phyloP scores from a whole-genome alignment of 1,140 invertebrate genomes.

The Cotesia typhae region DNA sequence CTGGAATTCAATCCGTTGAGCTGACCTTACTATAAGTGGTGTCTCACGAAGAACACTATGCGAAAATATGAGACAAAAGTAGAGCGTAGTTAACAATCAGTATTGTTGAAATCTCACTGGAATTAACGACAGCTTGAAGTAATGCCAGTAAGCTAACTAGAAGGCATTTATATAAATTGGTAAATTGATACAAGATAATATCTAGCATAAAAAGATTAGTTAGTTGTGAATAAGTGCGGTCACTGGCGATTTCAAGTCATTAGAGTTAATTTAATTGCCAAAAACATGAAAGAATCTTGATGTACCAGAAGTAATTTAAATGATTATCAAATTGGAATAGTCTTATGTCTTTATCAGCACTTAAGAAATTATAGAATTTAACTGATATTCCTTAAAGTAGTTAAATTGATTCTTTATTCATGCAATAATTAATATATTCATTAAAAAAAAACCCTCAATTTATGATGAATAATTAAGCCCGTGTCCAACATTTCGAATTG shows the following conservation, averaged over 20 bases:
- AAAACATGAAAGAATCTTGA: too few species aligned
- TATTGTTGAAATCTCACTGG: conserved; percentile 23
- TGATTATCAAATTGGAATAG: too few species aligned
- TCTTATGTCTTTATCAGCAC: too few species aligned
- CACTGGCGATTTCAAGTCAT: background rate
- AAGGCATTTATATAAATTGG: conserved; percentile 39
- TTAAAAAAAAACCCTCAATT: too few species aligned
- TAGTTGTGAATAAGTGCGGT: conserved; percentile 14
- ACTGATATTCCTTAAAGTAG: too few species aligned
- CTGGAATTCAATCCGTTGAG: conserved; percentile 30
- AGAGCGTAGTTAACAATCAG: conserved; percentile 33
- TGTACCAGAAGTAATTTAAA: too few species aligned
- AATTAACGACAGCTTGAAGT: background rate
- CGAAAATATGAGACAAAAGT: conserved; percentile 31
- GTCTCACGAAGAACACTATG: conserved; percentile 37
- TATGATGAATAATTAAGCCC: too few species aligned
- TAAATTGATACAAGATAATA: conserved; percentile 38
- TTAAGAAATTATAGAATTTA: too few species aligned
- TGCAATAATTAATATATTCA: too few species aligned
- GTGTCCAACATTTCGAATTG: too few species aligned
- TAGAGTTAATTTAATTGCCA: too few species aligned
- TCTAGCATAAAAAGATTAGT: conserved; percentile 19
- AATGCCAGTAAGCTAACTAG: conserved; percentile 11
- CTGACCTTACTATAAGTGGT: conserved; percentile 28
- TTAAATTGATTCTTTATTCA: too few species aligned